Conservation (phyloP, 2,888 invertebrate genomes). For the Panopea generosa region DNA sequence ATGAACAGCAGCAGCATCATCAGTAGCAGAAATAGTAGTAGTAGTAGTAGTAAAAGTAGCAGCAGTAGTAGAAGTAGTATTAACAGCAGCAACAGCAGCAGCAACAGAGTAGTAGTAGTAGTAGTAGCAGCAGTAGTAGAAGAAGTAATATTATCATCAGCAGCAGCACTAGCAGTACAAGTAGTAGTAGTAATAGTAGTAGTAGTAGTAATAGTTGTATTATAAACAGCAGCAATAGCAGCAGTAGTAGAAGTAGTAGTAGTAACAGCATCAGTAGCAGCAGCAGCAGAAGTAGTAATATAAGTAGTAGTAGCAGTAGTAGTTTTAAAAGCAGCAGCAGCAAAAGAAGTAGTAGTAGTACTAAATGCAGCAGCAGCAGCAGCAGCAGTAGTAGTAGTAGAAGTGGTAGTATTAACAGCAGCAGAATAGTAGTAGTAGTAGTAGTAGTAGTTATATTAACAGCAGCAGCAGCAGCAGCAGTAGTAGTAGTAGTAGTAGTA, state of each 20-base stretch:
- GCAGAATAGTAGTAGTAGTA: constrained; percentile 4
- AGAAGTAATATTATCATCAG: too few species aligned
- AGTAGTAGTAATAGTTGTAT: background rate
- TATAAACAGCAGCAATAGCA: background rate
- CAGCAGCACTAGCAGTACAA: background rate
- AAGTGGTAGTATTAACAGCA: background rate
- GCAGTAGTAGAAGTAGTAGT: constrained; percentile 10
- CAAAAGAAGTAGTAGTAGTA: background rate
- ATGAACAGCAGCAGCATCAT: too few species aligned
- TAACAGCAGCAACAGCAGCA: background rate
- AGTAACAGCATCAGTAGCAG: background rate
- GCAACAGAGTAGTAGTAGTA: background rate
- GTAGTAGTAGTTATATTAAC: constrained; percentile 1
- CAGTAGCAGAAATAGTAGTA: too few species aligned
- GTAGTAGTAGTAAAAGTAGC: too few species aligned
- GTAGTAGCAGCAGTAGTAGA: constrained; percentile 17
- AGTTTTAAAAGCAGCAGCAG: background rate
- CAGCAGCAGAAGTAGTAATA: constrained; percentile 1
- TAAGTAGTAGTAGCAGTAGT: constrained; percentile 8
- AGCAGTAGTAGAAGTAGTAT: background rate
- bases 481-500: constrained; percentile 7
- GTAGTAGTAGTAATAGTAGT: constrained; percentile 9
- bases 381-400: constrained; percentile 6
- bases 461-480: background rate
- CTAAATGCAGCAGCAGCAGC: background rate